Percentiles rank a stretch among this genome's conserved stretches.
Evolutionary conservation across 2,888 invertebrate species (phyloP).

Genomic region (Andrena camellia): DNA sequence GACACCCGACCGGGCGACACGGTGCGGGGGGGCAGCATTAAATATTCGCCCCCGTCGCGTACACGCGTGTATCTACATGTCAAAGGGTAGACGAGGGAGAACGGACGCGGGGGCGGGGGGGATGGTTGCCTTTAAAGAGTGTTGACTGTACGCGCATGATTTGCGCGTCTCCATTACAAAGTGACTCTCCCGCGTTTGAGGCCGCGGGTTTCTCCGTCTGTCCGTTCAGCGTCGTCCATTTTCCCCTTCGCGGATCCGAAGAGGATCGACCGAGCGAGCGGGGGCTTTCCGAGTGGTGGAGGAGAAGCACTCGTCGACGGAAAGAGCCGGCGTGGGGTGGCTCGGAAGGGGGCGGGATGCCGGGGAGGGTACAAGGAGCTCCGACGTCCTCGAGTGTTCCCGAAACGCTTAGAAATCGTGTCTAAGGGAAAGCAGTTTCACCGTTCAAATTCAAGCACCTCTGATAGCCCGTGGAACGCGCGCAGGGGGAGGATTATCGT

Average conservation of each 20-base stretch:
- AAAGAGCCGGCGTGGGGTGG: slow-evolving; percentile 27
- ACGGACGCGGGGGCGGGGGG: not conserved
- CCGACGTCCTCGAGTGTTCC: slow-evolving; percentile 52
- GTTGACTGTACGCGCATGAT: slow-evolving; percentile 64
- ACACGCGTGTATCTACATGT: slow-evolving; percentile 64
- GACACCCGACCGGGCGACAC: not conserved
- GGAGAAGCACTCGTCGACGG: slow-evolving; percentile 39
- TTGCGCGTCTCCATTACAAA: slow-evolving; percentile 59
- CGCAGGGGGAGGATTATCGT: slow-evolving; percentile 37
- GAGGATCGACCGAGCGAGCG: slow-evolving; percentile 56
- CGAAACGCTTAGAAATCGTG: slow-evolving; percentile 62
- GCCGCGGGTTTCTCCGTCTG: slow-evolving; percentile 62
- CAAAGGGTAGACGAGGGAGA: slow-evolving; percentile 58
- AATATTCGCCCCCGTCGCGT: slow-evolving; percentile 42
- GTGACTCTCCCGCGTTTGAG: slow-evolving; percentile 61
- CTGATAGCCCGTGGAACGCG: slow-evolving; percentile 46
- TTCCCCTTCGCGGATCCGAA: slow-evolving; percentile 59
- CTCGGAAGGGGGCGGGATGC: not conserved
- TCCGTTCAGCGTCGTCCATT: slow-evolving; percentile 66
- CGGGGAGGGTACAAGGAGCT: slow-evolving; percentile 37
- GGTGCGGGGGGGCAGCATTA: not conserved
- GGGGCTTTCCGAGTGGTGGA: slow-evolving; percentile 47
- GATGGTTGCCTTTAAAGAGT: slow-evolving; percentile 52
- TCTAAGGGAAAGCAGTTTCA: slow-evolving; percentile 61
- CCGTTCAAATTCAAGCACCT: slow-evolving; percentile 57